Evolutionary conservation across 2,113 vertebrate species (phyloP).

Genomic region (Lepus europaeus): DNA sequence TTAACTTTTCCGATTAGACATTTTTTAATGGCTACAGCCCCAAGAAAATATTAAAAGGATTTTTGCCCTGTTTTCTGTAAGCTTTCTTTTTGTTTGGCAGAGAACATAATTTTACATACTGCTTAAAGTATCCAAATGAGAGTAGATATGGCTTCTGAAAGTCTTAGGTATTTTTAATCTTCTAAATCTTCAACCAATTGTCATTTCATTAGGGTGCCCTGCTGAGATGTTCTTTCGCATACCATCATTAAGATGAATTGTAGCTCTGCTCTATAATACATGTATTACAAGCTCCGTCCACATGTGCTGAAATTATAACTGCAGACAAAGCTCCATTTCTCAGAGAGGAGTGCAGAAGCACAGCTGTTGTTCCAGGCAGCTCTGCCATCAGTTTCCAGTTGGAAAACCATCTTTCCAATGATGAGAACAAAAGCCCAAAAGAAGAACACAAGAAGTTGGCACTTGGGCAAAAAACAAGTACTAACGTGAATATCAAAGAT

Average conservation of each 20-base stretch:
- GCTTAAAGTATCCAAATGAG: slow-evolving; percentile 78
- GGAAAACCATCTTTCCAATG: slow-evolving; percentile 50
- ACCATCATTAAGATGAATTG: slow-evolving; percentile 84
- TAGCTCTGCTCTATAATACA: slow-evolving; percentile 70
- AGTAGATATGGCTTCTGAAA: slow-evolving; percentile 77
- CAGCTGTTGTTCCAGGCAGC: slow-evolving; percentile 65
- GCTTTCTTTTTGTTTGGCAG: slow-evolving; percentile 57
- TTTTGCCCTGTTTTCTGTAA: slow-evolving; percentile 64
- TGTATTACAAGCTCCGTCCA: slow-evolving; percentile 65
- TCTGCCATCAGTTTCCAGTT: slow-evolving; percentile 55
- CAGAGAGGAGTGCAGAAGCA: slow-evolving; percentile 61
- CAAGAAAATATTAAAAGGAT: slow-evolving; percentile 49
- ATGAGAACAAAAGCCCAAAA: slow-evolving; percentile 25
- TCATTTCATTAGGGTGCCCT: slow-evolving; percentile 75
- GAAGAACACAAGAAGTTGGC: background rate
- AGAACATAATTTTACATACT: slow-evolving; percentile 60
- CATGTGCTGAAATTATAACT: slow-evolving; percentile 69
- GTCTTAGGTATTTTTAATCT: slow-evolving; percentile 80
- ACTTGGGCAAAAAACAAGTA: slow-evolving; percentile 13
- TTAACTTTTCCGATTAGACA: slow-evolving; percentile 50
- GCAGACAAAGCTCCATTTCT: slow-evolving; percentile 46
- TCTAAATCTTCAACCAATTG: slow-evolving; percentile 80
- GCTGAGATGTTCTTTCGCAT: slow-evolving; percentile 73
- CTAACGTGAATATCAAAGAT: background rate
- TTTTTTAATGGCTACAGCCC: slow-evolving; percentile 44